Conservation (phyloP, 2,113 vertebrate genomes). For the Orycteropus afer region DNA sequence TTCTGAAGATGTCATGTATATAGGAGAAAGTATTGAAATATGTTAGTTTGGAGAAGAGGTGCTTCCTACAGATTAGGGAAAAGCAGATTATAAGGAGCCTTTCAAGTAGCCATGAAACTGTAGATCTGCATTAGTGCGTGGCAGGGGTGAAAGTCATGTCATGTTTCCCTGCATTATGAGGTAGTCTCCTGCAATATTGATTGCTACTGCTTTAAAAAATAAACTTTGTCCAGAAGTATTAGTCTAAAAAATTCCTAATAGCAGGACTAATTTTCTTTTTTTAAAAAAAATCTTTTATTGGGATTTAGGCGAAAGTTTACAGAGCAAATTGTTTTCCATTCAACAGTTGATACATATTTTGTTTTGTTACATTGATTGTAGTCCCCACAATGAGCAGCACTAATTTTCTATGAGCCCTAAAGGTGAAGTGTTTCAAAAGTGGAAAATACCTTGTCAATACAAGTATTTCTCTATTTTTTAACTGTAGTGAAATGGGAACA, state of each 20-base stretch:
- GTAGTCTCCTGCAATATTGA: accelerated
- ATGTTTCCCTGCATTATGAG: not conserved
- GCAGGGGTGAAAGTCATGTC: not conserved
- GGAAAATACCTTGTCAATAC: constrained; percentile 27
- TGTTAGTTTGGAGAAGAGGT: not conserved
- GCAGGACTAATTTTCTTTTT: no score
- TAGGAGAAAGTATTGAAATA: not conserved
- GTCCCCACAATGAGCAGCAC: no score
- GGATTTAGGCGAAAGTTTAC: no score
- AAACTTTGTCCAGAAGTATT: not conserved
- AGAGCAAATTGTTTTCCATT: no score
- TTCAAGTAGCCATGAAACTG: not conserved
- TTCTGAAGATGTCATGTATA: not conserved
- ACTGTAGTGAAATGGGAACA: no score
- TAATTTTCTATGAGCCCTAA: not conserved
- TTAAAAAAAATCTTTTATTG: no score
- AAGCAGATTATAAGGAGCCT: not conserved
- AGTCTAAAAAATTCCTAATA: not conserved
- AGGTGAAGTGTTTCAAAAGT: not conserved
- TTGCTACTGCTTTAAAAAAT: not conserved
- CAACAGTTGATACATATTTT: no score
- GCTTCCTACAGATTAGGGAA: not conserved
- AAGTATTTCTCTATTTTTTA: not conserved
- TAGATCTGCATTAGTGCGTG: not conserved
- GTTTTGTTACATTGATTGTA: no score